phyloP scores from a whole-genome alignment of 1,140 invertebrate species.

The Melanaphis sacchari region DNA sequence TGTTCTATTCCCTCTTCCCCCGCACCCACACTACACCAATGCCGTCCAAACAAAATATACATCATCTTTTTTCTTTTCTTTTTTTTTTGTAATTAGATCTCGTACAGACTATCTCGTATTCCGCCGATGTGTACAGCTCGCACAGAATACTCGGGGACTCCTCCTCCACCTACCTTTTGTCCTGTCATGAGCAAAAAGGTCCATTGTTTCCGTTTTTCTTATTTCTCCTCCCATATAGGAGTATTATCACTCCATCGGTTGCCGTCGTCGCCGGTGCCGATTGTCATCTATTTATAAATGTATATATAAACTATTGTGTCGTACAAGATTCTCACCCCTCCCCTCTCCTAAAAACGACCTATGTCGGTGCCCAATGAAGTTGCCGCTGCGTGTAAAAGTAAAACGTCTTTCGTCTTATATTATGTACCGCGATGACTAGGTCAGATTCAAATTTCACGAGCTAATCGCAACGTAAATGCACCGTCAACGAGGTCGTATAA shows the following conservation, averaged over 20 bases:
- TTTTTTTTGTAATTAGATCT: slow-evolving; percentile 55
- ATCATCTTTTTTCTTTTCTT: slow-evolving; percentile 37
- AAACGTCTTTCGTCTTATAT: neutral
- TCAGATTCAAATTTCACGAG: slow-evolving; percentile 50
- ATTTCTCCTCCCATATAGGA: neutral
- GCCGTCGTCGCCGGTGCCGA: slow-evolving; percentile 28
- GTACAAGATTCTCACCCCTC: slow-evolving; percentile 23
- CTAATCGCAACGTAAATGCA: slow-evolving; percentile 24
- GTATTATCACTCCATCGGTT: slow-evolving; percentile 54
- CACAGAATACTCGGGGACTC: slow-evolving; percentile 34
- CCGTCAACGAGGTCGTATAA: neutral
- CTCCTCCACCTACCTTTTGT: slow-evolving; percentile 26
- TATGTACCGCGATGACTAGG: neutral
- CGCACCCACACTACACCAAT: neutral
- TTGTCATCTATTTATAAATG: slow-evolving; percentile 43
- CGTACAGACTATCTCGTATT: slow-evolving; percentile 40
- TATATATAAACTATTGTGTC: slow-evolving; percentile 18
- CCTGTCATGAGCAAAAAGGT: slow-evolving; percentile 49
- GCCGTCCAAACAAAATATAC: slow-evolving; percentile 46
- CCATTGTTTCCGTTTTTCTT: slow-evolving; percentile 56
- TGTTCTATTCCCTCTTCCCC: neutral
- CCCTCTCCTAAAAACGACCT: neutral
- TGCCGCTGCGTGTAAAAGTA: neutral
- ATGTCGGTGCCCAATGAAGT: neutral
- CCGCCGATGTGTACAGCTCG: neutral